Conservation (phyloP, 1,140 invertebrate species). For the Matsumurasca onukii region DNA sequence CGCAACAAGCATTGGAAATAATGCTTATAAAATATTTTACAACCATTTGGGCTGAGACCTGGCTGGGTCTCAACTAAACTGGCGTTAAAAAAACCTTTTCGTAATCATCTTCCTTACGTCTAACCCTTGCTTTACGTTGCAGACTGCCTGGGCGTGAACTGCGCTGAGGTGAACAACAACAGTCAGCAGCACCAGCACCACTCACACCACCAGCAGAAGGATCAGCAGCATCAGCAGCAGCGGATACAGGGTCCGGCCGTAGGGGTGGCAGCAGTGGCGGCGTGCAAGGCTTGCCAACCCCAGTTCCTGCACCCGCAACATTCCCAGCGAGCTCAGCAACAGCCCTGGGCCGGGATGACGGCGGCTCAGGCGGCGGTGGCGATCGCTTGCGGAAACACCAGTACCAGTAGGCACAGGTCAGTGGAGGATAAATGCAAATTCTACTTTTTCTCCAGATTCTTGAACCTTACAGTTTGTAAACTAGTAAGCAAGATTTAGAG, state of each 20-base stretch:
- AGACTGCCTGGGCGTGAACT: conserved; percentile 31
- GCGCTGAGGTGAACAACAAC: conserved; percentile 31
- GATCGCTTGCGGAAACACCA: background rate
- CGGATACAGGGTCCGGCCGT: conserved; percentile 13
- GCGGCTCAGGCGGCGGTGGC: conserved; percentile 28
- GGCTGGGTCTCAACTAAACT: too few relatives aligned
- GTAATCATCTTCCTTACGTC: too few relatives aligned
- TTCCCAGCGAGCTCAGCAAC: conserved; percentile 8
- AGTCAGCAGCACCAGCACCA: conserved; percentile 10
- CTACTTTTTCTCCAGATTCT: too few relatives aligned
- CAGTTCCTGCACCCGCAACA: conserved; percentile 33
- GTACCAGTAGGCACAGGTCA: conserved; percentile 16
- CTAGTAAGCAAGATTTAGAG: too few relatives aligned
- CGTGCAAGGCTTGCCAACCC: conserved; percentile 31
- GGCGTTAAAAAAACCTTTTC: too few relatives aligned
- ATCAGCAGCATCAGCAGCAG: background rate
- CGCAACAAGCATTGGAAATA: too few relatives aligned
- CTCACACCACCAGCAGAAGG: background rate
- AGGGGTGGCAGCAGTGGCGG: conserved; percentile 33
- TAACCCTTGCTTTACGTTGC: background rate
- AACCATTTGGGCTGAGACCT: too few relatives aligned
- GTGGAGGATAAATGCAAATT: too few relatives aligned
- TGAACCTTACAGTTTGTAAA: too few relatives aligned
- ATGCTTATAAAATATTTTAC: too few relatives aligned
- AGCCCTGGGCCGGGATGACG: conserved; percentile 35